Evolutionary conservation across 2,113 vertebrate genomes (phyloP), one percentile per base, ranked within the genome.

Genomic region (Micronycteris hirsuta): DNA sequence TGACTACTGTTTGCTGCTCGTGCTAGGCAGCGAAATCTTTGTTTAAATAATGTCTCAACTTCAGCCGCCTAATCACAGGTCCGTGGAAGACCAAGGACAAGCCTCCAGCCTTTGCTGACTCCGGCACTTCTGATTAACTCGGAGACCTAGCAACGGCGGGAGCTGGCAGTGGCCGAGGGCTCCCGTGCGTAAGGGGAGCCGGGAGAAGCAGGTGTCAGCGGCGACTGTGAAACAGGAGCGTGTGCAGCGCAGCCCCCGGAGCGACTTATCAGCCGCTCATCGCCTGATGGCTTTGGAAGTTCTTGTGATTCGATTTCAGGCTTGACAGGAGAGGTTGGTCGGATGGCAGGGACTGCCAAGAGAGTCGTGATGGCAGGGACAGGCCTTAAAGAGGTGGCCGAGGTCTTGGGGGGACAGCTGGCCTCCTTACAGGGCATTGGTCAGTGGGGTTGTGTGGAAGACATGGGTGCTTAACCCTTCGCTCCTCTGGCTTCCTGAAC

Each of bases 291-390:
- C 89, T 95, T 67, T 38, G 81, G 87, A 95, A 33, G 80, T 33
- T 41, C 93, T 78, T 22, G 67, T 82, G 96, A 92, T 90, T 94
- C 0, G 43, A 82, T 96, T 85, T 96, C 96, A 96, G 86, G 91
- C 83, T n/a, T 81, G 80, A 93, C 58, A 41, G 73, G 88, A 96
- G 88, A 74, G 78, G 49, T 0, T 14, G 47, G 82, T 49, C 24
- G 5, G 0, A 10, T 78, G 17, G 20, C 4, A 61, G 70, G 78
- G 45, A 56, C 54, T 15, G 49, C 4, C 1, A 16, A 22, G 73
- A n/a, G 12, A 3, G 12, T 17, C 14, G 0, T 0, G 5, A 7
- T 1, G 70, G 84, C 45, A 22, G 47, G 22, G 47, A 8, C 4
- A 3, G 45, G 20, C 41, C 38, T 81, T 20, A 0, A 7, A 68